A percentile compares a stretch with the other conserved stretches of the same genome.
Conservation (phyloP, 2,113 vertebrate species). For the Aptenodytes patagonicus region DNA sequence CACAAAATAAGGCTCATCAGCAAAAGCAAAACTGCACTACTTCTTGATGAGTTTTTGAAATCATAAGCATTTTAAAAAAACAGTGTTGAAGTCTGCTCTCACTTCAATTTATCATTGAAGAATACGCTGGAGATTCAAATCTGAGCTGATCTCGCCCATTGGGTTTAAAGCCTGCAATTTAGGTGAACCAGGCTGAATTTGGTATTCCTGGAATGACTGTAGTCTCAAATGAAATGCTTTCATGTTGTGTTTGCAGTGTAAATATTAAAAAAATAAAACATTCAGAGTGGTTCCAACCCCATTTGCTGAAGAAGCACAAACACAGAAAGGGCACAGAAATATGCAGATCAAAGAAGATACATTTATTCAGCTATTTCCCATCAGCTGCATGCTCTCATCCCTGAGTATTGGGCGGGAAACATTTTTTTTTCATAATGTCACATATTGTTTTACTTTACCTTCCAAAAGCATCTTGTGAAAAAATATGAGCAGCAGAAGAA, state of each 20-base stretch:
- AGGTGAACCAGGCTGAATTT: not conserved
- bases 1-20: not conserved
- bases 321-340: not conserved
- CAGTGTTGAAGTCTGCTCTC: not conserved
- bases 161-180: not conserved
- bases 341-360: not conserved
- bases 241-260: conserved; percentile 9
- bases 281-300: not conserved
- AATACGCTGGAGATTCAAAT: not conserved
- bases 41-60: not conserved
- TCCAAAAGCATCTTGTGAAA: not conserved
- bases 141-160: not conserved
- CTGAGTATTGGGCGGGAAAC: not conserved
- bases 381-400: not conserved
- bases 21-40: not conserved
- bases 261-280: not conserved
- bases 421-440: not conserved
- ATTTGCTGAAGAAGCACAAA: not conserved
- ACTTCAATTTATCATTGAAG: not conserved
- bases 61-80: not conserved
- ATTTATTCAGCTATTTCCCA: not conserved
- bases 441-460: not conserved
- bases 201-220: not conserved
- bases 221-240: not conserved
- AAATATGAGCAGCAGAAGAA: not conserved